These are phyloP conservation scores for Nautilus pompilius DNA, from an alignment of 1,140 invertebrate species.

Conservation along the genomic window DNA sequence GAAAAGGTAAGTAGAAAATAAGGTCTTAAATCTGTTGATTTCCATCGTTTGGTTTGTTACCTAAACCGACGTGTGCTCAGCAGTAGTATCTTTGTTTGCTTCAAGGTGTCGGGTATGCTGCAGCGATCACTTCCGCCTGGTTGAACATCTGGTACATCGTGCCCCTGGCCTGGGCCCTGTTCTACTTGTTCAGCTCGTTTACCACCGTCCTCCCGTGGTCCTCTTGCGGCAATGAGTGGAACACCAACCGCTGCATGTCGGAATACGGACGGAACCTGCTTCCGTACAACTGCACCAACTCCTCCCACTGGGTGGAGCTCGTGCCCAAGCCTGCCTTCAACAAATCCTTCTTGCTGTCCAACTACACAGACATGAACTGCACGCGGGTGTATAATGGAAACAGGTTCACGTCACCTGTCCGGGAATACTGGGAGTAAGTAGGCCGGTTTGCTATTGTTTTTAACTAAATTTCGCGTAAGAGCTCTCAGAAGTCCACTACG, in stretches of 20 bases:
- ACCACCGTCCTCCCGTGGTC: slow-evolving; percentile 84
- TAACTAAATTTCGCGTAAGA: too few relatives aligned
- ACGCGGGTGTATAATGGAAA: slow-evolving; percentile 24
- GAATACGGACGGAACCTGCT: slow-evolving; percentile 29
- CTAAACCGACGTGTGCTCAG: too few relatives aligned
- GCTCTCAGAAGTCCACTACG: too few relatives aligned
- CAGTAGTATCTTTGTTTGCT: slow-evolving; percentile 10
- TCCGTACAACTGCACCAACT: slow-evolving; percentile 31
- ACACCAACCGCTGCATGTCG: slow-evolving; percentile 41
- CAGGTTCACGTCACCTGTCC: slow-evolving; percentile 58
- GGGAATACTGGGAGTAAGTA: slow-evolving; percentile 85
- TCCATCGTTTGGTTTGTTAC: too few relatives aligned
- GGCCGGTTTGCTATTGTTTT: background rate
- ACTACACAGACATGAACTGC: slow-evolving; percentile 25
- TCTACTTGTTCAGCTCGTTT: slow-evolving; percentile 94
- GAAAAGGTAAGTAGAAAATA: too few relatives aligned
- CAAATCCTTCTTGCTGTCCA: slow-evolving; percentile 12
- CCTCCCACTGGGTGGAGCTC: slow-evolving; percentile 21
- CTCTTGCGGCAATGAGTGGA: slow-evolving; percentile 83
- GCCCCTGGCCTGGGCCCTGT: slow-evolving; percentile 95
- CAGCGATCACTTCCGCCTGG: slow-evolving; percentile 98
- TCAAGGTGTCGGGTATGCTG: slow-evolving; percentile 94
- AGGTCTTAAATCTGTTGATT: too few relatives aligned
- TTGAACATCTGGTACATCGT: slow-evolving; percentile 99
- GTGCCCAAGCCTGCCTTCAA: slow-evolving; percentile 12